Conservation (phyloP, 2,113 vertebrate genomes). For the Myotis brandtii region DNA sequence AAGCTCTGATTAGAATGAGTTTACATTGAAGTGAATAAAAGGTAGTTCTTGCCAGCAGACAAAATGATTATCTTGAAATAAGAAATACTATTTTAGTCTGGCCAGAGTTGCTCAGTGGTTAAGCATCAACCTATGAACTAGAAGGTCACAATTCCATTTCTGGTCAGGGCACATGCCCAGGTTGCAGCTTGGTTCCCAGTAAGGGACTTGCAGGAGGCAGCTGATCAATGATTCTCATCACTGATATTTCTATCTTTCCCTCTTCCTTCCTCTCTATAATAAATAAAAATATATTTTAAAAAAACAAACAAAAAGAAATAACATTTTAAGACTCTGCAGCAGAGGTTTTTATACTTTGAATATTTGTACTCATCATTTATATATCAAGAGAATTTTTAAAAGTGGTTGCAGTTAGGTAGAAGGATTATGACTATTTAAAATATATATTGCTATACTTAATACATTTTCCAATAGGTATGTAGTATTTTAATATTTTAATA, state of each 20-base stretch:
- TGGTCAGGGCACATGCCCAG: no score
- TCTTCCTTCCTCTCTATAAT: no score
- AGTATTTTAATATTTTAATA: constrained; percentile 27
- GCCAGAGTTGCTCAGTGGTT: no score
- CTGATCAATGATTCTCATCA: no score
- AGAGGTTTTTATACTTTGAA: not conserved
- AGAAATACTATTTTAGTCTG: not conserved
- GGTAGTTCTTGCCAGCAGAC: not conserved
- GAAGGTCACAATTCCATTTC: no score
- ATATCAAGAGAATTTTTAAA: constrained; percentile 38
- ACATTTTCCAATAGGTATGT: not conserved
- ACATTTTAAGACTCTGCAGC: not conserved
- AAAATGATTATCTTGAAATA: not conserved
- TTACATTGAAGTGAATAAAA: constrained; percentile 44
- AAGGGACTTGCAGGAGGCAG: no score
- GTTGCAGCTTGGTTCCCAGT: no score
- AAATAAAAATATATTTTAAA: no score
- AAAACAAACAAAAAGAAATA: not conserved
- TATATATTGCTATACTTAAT: not conserved
- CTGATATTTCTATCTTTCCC: no score
- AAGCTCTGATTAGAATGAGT: not conserved
- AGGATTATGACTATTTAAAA: not conserved
- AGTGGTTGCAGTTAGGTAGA: not conserved
- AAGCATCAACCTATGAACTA: no score
- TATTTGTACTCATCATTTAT: not conserved